Base-by-base conservation (phyloP, 2,888 invertebrate genomes). In the Tridacna crocea region DNA sequence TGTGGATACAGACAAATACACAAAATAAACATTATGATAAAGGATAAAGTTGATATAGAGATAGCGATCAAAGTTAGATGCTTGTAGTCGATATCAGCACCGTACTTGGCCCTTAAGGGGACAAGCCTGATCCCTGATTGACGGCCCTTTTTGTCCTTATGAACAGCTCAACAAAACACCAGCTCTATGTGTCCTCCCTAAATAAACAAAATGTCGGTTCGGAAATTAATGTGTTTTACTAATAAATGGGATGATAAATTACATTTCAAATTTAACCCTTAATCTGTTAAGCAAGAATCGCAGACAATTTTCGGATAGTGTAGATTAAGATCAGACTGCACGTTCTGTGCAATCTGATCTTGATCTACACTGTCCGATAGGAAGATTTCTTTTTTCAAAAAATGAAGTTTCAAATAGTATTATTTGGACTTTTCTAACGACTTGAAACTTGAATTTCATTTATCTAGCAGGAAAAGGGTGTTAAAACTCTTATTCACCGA, bases 31-130 rank as follows among this genome's bases (percentile, higher is more conserved):
- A 36, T 36, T 36, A 36, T 36, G 8, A 36, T 36, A 36, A 2
- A 36, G 36, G 36, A 36, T 36, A 36, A 55, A 55, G 19, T 55
- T 10, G 55, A 46, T 17, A 19, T 13, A 51, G 15, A 47, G 70
- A 70, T 70, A 70, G 47, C 10, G 70, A 70, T 70, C 70, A 51
- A 19, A 51, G 70, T 24, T 70, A 24, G 70, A 70, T 70, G 51
- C 13, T 10, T 17, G 22, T 22, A 24, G n/a, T 24, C 24, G 70
- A 70, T 70, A 70, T 22, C 26, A 51, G 70, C 70, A n/a, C 51
- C 48, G 70, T 70, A 51, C 70, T 10, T 19, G 70, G 70, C 73
- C 77, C 82, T 77, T 27, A 17, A 78, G 78, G 82, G 82, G 78
- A 75, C 74, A 55, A 47, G 48, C 11, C 55, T 63, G 27, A 27